Conservation (phyloP, 2,888 invertebrate genomes). For the Hemistola chrysoprasaria region DNA sequence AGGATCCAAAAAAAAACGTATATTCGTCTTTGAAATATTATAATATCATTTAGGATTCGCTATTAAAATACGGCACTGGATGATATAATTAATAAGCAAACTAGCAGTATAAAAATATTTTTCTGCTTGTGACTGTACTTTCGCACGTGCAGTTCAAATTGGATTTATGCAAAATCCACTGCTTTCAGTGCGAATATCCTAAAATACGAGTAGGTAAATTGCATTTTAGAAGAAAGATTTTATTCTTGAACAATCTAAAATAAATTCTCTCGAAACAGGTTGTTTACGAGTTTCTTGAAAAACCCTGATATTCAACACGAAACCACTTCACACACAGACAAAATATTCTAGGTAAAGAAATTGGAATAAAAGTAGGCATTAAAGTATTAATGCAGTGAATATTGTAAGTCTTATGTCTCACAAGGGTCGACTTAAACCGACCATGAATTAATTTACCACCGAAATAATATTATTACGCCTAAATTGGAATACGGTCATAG, state of each 20-base stretch:
- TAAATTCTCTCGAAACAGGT: neutral
- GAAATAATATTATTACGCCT: conserved; percentile 27
- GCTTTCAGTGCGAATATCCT: conserved; percentile 9
- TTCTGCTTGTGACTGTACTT: conserved; percentile 1
- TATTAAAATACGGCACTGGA: too few species aligned
- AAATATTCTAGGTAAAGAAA: neutral
- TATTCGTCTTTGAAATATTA: too few species aligned
- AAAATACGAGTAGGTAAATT: conserved; percentile 3
- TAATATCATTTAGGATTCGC: too few species aligned
- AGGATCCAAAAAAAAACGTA: too few species aligned
- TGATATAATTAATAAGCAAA: too few species aligned
- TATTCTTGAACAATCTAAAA: neutral
- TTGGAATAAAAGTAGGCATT: neutral
- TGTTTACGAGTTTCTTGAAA: too few species aligned
- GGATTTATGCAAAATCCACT: conserved; percentile 21
- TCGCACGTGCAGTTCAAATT: conserved; percentile 20
- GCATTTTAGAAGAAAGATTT: neutral
- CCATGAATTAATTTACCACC: conserved; percentile 23
- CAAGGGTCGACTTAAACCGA: conserved; percentile 16
- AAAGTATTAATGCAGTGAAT: conserved; percentile 2
- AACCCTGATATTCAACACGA: too few species aligned
- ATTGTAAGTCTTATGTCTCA: conserved; percentile 11
- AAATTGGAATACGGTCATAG: conserved; percentile 25
- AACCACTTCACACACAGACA: too few species aligned
- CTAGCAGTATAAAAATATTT: neutral